These are phyloP conservation scores for Pygocentrus nattereri DNA, from an alignment of 2,797 vertebrate species.

Conservation along the genomic window DNA sequence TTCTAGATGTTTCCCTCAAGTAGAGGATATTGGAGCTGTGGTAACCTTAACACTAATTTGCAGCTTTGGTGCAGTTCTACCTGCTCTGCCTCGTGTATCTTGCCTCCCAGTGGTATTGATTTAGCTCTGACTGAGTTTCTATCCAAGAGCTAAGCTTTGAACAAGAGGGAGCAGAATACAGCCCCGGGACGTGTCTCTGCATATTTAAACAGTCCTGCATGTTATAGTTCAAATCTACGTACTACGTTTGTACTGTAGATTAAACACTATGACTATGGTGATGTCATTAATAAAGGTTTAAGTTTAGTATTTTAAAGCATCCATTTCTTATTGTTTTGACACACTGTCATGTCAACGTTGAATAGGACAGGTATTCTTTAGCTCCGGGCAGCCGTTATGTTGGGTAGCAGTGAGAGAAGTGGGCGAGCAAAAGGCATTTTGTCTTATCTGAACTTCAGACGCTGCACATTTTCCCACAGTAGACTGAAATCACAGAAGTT, in stretches of 20 bases:
- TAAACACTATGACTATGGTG: background rate
- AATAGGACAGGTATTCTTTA: slow-evolving; percentile 28
- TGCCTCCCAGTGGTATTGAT: slow-evolving; percentile 4
- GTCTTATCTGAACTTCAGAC: slow-evolving; percentile 44
- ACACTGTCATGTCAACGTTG: slow-evolving; percentile 25
- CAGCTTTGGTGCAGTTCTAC: slow-evolving; percentile 18
- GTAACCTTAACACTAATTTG: slow-evolving; percentile 41
- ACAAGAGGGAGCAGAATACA: background rate
- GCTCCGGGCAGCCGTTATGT: slow-evolving; percentile 30
- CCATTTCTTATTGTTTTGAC: slow-evolving; percentile 30
- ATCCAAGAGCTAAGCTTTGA: background rate
- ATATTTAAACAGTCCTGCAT: background rate
- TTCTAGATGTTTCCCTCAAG: slow-evolving; percentile 15
- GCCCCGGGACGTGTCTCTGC: background rate
- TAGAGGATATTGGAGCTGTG: slow-evolving; percentile 24
- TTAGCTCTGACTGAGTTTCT: background rate
- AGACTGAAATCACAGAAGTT: slow-evolving; percentile 40
- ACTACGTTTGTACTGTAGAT: background rate
- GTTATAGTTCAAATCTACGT: too few relatives aligned
- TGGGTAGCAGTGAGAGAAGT: slow-evolving; percentile 28
- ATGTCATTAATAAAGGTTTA: slow-evolving; percentile 2
- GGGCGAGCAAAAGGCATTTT: slow-evolving; percentile 26
- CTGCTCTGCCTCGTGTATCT: slow-evolving; percentile 1
- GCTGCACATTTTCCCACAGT: slow-evolving; percentile 11
- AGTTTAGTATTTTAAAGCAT: background rate